Evolutionary conservation across 2,888 invertebrate species (phyloP).

Genomic region (Beris chalybata): DNA sequence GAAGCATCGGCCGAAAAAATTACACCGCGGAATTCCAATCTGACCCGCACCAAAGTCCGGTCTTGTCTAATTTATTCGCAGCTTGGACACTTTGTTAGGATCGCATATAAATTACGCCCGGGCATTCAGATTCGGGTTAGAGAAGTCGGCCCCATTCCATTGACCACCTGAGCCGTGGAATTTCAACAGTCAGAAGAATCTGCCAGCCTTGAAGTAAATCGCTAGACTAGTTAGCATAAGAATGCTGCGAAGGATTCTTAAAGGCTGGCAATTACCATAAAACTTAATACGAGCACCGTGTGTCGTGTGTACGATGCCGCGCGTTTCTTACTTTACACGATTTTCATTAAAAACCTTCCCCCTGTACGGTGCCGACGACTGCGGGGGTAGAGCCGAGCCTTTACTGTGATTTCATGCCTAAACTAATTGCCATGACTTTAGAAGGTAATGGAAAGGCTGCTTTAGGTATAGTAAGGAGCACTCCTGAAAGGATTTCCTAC

Average conservation of each 20-base stretch:
- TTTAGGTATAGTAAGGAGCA: constrained; percentile 17
- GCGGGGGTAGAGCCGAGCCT: background rate
- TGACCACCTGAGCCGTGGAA: constrained; percentile 17
- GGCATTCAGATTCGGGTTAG: background rate
- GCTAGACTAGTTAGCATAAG: constrained; percentile 17
- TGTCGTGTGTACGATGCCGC: constrained; percentile 25
- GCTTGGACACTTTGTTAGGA: constrained; percentile 10
- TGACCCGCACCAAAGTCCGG: constrained; percentile 3
- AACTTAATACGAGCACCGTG: constrained; percentile 38
- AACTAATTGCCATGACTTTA: constrained; percentile 38
- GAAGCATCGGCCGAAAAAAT: constrained; percentile 25
- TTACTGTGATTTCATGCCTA: constrained; percentile 24
- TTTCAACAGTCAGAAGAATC: too few species aligned
- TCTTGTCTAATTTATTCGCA: background rate
- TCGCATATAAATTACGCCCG: constrained; percentile 15
- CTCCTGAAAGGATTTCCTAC: constrained; percentile 18
- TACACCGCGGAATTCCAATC: constrained; percentile 10
- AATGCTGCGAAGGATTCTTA: constrained; percentile 21
- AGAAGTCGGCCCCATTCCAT: too few species aligned
- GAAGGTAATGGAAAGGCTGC: constrained; percentile 23
- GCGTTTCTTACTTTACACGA: constrained; percentile 26
- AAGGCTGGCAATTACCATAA: constrained; percentile 33
- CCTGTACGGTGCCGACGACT: background rate
- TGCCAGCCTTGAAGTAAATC: too few species aligned
- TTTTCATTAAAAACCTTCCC: constrained; percentile 16